Evolutionary conservation across 2,797 vertebrate species (phyloP).

Genomic region (Vireo griseus): DNA sequence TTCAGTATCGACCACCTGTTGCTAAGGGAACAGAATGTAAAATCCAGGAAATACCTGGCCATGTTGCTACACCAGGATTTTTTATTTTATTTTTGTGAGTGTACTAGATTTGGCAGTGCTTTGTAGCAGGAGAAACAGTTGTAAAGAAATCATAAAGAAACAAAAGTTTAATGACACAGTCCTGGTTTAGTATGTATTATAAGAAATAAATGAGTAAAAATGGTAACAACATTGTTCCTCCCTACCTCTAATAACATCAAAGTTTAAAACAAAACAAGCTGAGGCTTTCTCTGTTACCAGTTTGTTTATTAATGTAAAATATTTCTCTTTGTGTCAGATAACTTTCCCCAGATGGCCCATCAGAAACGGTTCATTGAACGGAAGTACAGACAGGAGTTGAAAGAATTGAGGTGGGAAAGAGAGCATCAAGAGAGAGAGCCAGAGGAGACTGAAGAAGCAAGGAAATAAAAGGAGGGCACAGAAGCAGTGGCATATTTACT

Average conservation of each 20-base stretch:
- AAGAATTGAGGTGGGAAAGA: constrained; percentile 96
- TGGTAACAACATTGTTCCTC: background rate
- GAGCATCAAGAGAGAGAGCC: constrained; percentile 91
- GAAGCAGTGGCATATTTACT: constrained; percentile 53
- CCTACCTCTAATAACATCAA: background rate
- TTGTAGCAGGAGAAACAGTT: background rate
- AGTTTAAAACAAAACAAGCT: background rate
- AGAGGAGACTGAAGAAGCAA: constrained; percentile 84
- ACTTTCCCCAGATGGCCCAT: constrained; percentile 99
- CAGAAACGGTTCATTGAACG: constrained; percentile 99
- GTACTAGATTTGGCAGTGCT: background rate
- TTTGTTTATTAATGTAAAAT: constrained; percentile 72
- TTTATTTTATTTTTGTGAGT: background rate
- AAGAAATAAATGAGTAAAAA: background rate
- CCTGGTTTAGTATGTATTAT: background rate
- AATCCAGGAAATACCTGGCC: background rate
- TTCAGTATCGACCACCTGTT: constrained; percentile 27
- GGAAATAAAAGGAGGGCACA: constrained; percentile 78
- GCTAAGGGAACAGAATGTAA: constrained; percentile 43
- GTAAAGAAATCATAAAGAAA: background rate
- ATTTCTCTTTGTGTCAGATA: constrained; percentile 85
- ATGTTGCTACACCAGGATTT: background rate
- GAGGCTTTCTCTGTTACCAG: background rate
- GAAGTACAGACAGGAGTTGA: constrained; percentile 98
- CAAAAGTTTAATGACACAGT: background rate